These are phyloP conservation scores for Danaus chrysippus DNA, from an alignment of 2,888 invertebrate species.

Conservation along the genomic window DNA sequence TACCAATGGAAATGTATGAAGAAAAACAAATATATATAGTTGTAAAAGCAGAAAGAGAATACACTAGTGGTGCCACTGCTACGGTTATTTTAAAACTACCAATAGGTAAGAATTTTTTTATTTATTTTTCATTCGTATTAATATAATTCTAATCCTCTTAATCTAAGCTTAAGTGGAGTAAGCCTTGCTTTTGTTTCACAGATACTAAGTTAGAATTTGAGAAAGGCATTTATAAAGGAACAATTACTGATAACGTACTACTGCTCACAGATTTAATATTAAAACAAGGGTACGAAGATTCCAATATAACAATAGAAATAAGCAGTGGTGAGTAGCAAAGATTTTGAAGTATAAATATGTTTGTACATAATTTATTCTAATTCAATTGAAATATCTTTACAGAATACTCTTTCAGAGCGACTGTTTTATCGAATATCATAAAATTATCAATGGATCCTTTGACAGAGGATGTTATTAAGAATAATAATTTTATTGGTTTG, in stretches of 20 bases:
- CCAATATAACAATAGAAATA: slow-evolving; percentile 36
- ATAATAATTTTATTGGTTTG: slow-evolving; percentile 49
- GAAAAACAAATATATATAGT: slow-evolving; percentile 49
- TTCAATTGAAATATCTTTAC: slow-evolving; percentile 32
- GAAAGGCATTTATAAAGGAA: slow-evolving; percentile 47
- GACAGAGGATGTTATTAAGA: slow-evolving; percentile 40
- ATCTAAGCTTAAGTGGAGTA: background rate
- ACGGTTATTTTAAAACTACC: slow-evolving; percentile 59
- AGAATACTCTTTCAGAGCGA: slow-evolving; percentile 45
- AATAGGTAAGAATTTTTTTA: slow-evolving; percentile 45
- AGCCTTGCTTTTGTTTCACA: slow-evolving; percentile 40
- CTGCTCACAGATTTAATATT: slow-evolving; percentile 41
- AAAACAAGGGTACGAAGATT: slow-evolving; percentile 47
- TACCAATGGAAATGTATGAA: slow-evolving; percentile 41
- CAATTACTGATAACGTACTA: slow-evolving; percentile 47
- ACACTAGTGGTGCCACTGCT: slow-evolving; percentile 56
- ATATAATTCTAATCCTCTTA: slow-evolving; percentile 6
- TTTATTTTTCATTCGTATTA: slow-evolving; percentile 3
- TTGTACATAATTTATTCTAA: slow-evolving; percentile 3
- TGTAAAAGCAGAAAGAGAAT: slow-evolving; percentile 52
- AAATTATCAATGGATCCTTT: slow-evolving; percentile 47
- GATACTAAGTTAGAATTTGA: slow-evolving; percentile 45
- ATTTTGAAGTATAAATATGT: background rate
- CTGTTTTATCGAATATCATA: slow-evolving; percentile 41
- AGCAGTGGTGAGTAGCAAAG: slow-evolving; percentile 39